Evolutionary conservation across 2,888 invertebrate species (phyloP).

Genomic region (Leptinotarsa rubiginosa): DNA sequence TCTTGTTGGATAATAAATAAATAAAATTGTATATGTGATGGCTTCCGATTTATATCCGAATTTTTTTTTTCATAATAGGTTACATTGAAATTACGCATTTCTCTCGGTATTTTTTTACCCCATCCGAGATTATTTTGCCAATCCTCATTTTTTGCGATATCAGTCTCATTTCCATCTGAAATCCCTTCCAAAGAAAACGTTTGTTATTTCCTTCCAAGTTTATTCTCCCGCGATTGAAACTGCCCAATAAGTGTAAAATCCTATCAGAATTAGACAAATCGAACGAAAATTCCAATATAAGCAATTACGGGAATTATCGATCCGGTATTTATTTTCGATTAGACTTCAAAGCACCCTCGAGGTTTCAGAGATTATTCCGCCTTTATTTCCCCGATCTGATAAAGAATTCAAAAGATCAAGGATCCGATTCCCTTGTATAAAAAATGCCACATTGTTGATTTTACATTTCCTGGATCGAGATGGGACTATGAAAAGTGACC

Average conservation of each 20-base stretch:
- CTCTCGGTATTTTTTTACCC: not conserved
- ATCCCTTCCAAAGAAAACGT: conserved; percentile 28
- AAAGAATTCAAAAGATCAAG: conserved; percentile 59
- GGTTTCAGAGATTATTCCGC: conserved; percentile 63
- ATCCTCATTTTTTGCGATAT: conserved; percentile 19
- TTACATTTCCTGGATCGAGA: conserved; percentile 55
- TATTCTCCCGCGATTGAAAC: conserved; percentile 46
- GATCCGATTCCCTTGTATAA: conserved; percentile 49
- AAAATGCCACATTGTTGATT: conserved; percentile 59
- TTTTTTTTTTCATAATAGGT: not conserved
- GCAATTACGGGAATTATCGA: conserved; percentile 52
- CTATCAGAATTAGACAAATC: conserved; percentile 57
- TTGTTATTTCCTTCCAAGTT: conserved; percentile 43
- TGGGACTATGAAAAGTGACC: conserved; percentile 53
- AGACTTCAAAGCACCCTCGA: conserved; percentile 64
- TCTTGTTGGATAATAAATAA: too few species aligned
- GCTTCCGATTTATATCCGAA: too few species aligned
- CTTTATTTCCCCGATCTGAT: conserved; percentile 61
- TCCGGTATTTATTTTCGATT: conserved; percentile 63
- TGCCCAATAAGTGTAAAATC: conserved; percentile 60
- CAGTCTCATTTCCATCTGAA: conserved; percentile 29
- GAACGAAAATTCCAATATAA: conserved; percentile 52
- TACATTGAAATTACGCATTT: not conserved
- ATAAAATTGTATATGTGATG: too few species aligned
- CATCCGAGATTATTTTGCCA: not conserved